These are phyloP conservation scores for Prosopocoilus inquinatus DNA, from an alignment of 2,888 invertebrate genomes.

Conservation along the genomic window DNA sequence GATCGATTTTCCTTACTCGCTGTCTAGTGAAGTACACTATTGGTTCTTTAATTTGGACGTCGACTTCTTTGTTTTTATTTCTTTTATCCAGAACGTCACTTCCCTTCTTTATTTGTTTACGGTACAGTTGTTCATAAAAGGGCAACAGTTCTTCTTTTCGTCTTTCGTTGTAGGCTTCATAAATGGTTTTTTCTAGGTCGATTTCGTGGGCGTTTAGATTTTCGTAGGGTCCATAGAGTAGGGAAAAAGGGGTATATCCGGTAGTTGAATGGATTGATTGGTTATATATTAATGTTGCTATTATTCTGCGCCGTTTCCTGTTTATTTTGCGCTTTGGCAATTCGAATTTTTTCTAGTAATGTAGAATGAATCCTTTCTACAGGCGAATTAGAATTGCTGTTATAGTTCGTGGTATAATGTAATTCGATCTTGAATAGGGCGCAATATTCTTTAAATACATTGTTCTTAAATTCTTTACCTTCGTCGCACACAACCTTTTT, in stretches of 20 bases:
- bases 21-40: background rate
- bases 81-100: conserved; percentile 7
- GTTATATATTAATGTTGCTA: no score
- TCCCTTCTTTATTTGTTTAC: conserved; percentile 10
- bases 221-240: background rate
- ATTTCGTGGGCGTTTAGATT: background rate
- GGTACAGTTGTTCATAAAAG: conserved; percentile 12
- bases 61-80: background rate
- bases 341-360: no score
- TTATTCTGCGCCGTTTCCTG: no score
- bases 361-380: conserved; percentile 23
- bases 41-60: conserved; percentile 2
- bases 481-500: conserved; percentile 22
- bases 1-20: background rate
- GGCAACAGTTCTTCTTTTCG: conserved; percentile 14
- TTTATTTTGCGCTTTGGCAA: no score
- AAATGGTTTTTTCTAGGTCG: background rate
- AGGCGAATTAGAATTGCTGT: conserved; percentile 23
- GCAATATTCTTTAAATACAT: conserved; percentile 17
- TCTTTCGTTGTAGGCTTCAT: conserved; percentile 13
- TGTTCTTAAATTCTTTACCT: conserved; percentile 25
- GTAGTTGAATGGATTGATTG: no score
- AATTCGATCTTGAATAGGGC: conserved; percentile 19
- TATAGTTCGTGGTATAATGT: no score
- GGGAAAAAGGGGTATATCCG: no score